Conservation (phyloP, 2,113 vertebrate genomes). For the Symphodus melops region DNA sequence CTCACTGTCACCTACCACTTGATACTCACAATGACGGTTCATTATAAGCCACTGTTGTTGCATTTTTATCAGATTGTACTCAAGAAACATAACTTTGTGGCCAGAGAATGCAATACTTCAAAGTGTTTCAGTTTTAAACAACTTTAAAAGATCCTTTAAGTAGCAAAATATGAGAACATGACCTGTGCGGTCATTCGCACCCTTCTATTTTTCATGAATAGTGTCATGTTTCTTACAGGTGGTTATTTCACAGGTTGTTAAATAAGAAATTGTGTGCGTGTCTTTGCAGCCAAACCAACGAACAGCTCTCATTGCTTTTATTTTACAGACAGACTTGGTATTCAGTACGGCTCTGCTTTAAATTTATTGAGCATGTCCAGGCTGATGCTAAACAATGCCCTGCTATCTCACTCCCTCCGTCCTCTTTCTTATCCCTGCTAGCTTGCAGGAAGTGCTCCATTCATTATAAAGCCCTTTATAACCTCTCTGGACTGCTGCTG, state of each 20-base stretch:
- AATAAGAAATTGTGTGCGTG: conserved; percentile 23
- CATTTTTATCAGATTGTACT: neutral
- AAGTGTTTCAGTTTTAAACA: conserved; percentile 29
- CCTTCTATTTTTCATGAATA: conserved; percentile 77
- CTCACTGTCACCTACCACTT: conserved; percentile 51
- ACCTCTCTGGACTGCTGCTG: conserved; percentile 28
- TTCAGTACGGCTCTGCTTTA: conserved; percentile 42
- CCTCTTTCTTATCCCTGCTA: conserved; percentile 49
- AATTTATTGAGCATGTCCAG: conserved; percentile 65
- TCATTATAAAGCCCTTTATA: conserved; percentile 60
- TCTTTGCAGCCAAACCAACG: neutral
- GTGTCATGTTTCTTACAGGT: conserved; percentile 57
- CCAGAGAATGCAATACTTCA: conserved; percentile 16
- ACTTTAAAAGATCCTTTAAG: conserved; percentile 14
- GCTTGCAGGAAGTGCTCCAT: conserved; percentile 75
- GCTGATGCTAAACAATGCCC: conserved; percentile 70
- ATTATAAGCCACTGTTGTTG: conserved; percentile 28
- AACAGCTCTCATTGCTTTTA: conserved; percentile 6
- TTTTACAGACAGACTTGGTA: conserved; percentile 33
- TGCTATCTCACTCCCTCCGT: conserved; percentile 43
- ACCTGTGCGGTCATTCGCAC: conserved; percentile 45
- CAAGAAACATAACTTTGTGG: conserved; percentile 17
- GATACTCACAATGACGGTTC: conserved; percentile 47
- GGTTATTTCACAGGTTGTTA: conserved; percentile 3
- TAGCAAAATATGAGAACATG: conserved; percentile 40